Base-by-base conservation (phyloP, 2,113 vertebrate genomes). In the Cavia aperea region DNA sequence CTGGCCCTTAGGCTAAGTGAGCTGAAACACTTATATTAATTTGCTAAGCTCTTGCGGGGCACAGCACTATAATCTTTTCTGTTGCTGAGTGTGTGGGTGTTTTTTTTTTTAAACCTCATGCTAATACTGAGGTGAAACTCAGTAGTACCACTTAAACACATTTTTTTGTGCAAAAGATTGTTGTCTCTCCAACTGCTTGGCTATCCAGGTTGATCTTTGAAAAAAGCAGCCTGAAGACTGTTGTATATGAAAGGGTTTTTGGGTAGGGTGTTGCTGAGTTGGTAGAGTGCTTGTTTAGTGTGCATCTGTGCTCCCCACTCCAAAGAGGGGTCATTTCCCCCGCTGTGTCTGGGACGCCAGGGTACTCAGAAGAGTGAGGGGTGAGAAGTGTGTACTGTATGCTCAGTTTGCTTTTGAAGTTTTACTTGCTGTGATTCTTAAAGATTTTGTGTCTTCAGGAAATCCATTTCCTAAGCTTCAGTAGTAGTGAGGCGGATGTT, bases 131-230 rank as follows among this genome's bases (percentile, higher is more conserved):
- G 49, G 12, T 23, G 33, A 66, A 66, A 24, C 56, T 51, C 36
- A 63, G 1, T 7, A 18, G 36, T 73, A 4, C 39, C 46, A 29
- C 16, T 14, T 24, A 18, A 3, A 3, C 5, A 1, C 21, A 68
- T 7, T 19, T 58, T 33, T 60, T 8, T 77, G 24, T 78, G 4
- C n/a, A 82, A 4, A 68, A 73, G 24, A 49, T 43, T 21, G 62
- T 14, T 10, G 51, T 51, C 10, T 10, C 36, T 82, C 18, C 62
- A 19, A 46, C 56, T 86, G 31, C 36, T 49, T 29, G 16, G 23
- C 4, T 83, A 77, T 2, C 78, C 60, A 43, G 39, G 13, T 15
- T 21, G 62, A 85, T 33, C 31, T 51, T 19, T 63, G 51, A 81
- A 60, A 12, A 2, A 36, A 78, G 49, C 31, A 72, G 65, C 33